Evolutionary conservation across 2,797 vertebrate species (phyloP).

Genomic region (Ibycter americanus): DNA sequence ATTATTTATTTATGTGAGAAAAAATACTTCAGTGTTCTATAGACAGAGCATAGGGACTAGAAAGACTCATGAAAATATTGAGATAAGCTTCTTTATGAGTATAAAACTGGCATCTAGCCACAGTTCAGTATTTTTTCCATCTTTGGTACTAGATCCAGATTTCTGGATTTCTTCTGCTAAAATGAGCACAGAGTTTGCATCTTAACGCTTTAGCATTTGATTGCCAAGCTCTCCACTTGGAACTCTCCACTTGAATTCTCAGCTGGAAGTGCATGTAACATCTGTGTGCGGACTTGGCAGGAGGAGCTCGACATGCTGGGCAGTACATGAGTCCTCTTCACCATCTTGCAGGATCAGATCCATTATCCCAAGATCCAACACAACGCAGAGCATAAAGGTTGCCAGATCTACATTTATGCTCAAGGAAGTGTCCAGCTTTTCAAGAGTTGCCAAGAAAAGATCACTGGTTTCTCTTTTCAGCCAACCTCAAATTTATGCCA

Average conservation of each 20-base stretch:
- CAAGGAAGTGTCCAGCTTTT: background rate
- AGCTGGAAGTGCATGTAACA: background rate
- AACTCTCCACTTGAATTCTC: slow-evolving; percentile 15
- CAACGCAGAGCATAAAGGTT: background rate
- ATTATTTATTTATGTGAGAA: background rate
- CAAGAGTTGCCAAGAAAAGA: background rate
- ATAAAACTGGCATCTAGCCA: background rate
- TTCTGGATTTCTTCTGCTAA: background rate
- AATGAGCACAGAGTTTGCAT: background rate
- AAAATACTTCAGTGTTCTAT: background rate
- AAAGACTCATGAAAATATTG: background rate
- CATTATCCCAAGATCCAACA: background rate
- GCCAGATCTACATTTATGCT: background rate
- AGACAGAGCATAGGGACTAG: background rate
- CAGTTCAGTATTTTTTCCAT: background rate
- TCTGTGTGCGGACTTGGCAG: slow-evolving; percentile 25
- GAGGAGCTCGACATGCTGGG: background rate
- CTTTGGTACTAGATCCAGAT: background rate
- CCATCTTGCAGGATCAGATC: slow-evolving; percentile 14
- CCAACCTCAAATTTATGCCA: background rate
- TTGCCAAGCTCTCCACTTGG: background rate
- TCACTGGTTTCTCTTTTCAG: background rate
- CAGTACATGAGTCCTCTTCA: slow-evolving; percentile 23
- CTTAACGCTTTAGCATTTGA: background rate
- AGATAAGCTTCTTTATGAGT: background rate